Percentiles rank a stretch among this genome's conserved stretches.
These are phyloP conservation scores for Harpalus rubripes DNA, from an alignment of 2,888 invertebrate species.

Conservation along the genomic window DNA sequence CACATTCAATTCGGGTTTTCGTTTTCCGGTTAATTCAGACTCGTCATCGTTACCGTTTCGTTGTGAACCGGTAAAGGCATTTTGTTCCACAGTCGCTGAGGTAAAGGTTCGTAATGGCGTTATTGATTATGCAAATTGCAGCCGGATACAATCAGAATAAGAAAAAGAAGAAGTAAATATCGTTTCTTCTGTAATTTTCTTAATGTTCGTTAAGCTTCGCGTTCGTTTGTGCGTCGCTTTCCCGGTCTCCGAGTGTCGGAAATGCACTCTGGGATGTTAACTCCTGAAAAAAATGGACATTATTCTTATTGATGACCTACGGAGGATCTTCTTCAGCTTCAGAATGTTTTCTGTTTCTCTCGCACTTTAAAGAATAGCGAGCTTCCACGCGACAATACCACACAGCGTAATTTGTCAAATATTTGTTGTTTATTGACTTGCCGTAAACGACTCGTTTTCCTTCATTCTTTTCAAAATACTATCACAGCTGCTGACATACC, in stretches of 20 bases:
- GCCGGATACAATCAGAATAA: conserved; percentile 56
- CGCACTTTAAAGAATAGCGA: no score
- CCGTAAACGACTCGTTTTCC: conserved; percentile 18
- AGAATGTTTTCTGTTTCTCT: conserved; percentile 23
- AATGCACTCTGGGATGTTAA: conserved; percentile 39
- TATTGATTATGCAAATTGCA: conserved; percentile 65
- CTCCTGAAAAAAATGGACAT: conserved; percentile 46
- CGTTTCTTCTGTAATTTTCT: conserved; percentile 65
- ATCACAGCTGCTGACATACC: conserved; percentile 35
- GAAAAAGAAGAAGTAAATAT: conserved; percentile 62
- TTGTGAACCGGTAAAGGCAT: conserved; percentile 52
- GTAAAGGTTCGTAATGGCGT: conserved; percentile 58
- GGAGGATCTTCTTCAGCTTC: conserved; percentile 12
- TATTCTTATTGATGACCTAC: conserved; percentile 42
- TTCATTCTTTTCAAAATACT: conserved; percentile 26
- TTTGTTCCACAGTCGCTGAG: conserved; percentile 46
- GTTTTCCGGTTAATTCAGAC: conserved; percentile 52
- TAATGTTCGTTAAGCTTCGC: conserved; percentile 63
- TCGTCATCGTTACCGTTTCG: conserved; percentile 55
- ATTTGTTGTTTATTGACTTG: conserved; percentile 41
- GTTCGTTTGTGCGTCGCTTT: conserved; percentile 27
- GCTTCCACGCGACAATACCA: conserved; percentile 20
- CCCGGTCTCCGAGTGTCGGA: conserved; percentile 22
- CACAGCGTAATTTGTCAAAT: conserved; percentile 36
- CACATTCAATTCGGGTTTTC: conserved; percentile 54